Percentiles rank a stretch among this genome's conserved stretches.
phyloP scores from a whole-genome alignment of 2,797 vertebrate species.

The Macropus fuliginosus region DNA sequence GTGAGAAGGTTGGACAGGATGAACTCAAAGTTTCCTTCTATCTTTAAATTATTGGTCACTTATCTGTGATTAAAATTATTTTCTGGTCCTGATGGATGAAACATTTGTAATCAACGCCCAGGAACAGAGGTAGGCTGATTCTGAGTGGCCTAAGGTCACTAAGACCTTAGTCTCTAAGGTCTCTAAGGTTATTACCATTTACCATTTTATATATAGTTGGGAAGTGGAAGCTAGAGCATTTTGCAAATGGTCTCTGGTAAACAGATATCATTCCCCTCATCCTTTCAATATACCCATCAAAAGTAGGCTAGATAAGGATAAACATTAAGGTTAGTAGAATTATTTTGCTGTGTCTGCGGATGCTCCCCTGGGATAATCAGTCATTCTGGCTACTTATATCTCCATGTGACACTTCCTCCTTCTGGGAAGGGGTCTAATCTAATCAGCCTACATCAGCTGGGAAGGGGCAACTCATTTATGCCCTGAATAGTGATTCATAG shows the following conservation, averaged over 20 bases:
- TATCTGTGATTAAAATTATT: background rate
- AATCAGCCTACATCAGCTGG: background rate
- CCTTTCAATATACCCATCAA: background rate
- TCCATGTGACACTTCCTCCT: background rate
- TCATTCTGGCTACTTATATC: background rate
- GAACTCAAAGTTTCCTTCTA: background rate
- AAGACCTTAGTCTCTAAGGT: background rate
- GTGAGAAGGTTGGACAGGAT: background rate
- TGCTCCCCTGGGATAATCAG: background rate
- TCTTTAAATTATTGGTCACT: background rate
- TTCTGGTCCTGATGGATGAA: background rate
- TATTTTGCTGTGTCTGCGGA: background rate
- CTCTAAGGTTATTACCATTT: too few species aligned
- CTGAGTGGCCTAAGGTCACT: background rate
- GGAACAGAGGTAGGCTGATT: background rate
- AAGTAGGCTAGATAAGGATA: background rate
- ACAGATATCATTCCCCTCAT: background rate
- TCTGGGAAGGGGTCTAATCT: background rate
- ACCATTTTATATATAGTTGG: background rate
- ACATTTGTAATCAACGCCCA: background rate
- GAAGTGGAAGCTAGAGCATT: background rate
- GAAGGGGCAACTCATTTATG: conserved; percentile 19
- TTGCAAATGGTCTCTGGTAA: background rate
- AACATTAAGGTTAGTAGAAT: background rate
- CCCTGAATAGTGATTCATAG: background rate